These are phyloP conservation scores for Caenorhabditis afra DNA, from an alignment of 2,888 invertebrate genomes.

Conservation along the genomic window DNA sequence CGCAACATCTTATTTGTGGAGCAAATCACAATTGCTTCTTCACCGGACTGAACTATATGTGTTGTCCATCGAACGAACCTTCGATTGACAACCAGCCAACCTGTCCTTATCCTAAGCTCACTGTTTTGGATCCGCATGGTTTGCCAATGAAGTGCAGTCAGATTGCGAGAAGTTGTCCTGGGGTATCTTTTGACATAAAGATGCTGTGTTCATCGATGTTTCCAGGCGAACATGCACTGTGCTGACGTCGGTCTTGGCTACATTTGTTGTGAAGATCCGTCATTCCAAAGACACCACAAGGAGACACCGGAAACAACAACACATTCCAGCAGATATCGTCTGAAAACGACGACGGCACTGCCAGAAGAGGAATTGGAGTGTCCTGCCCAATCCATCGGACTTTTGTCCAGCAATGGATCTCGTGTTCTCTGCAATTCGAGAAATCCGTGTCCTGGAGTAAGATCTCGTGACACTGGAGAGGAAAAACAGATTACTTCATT, in stretches of 20 bases:
- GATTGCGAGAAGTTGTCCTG: conserved; percentile 67
- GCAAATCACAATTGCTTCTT: conserved; percentile 77
- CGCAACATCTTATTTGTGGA: conserved; percentile 74
- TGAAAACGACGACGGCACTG: conserved; percentile 44
- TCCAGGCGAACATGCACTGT: conserved; percentile 73
- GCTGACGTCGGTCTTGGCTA: conserved; percentile 67
- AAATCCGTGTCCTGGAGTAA: conserved; percentile 65
- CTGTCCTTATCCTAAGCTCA: conserved; percentile 70
- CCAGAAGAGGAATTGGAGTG: conserved; percentile 64
- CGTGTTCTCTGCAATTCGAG: conserved; percentile 59
- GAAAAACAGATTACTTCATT: too few relatives aligned
- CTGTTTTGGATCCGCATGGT: conserved; percentile 72
- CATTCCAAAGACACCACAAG: conserved; percentile 17
- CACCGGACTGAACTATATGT: conserved; percentile 80
- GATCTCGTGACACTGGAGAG: neutral
- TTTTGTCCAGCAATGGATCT: conserved; percentile 60
- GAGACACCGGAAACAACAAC: neutral
- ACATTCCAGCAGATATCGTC: conserved; percentile 13
- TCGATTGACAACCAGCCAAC: conserved; percentile 68
- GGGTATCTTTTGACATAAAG: conserved; percentile 49
- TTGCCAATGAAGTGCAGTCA: conserved; percentile 70
- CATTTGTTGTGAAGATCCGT: conserved; percentile 75
- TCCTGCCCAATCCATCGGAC: conserved; percentile 63
- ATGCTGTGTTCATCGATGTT: too few relatives aligned
- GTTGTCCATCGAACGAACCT: conserved; percentile 78